phyloP scores from a whole-genome alignment of 2,797 vertebrate species.

The Neopelma chrysocephalum region DNA sequence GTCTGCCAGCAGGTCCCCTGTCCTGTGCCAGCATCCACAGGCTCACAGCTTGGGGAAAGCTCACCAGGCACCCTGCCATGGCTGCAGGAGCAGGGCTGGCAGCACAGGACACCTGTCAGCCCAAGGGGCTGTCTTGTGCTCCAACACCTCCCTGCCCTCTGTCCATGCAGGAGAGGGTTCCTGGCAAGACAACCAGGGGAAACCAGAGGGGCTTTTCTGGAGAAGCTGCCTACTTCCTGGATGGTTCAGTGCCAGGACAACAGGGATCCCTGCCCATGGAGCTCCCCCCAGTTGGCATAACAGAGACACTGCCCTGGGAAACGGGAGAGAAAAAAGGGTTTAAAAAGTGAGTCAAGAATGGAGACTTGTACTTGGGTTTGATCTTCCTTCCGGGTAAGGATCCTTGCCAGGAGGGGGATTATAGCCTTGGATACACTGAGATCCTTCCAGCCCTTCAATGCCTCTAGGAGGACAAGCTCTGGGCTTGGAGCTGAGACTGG shows the following conservation, averaged over 20 bases:
- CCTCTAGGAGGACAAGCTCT: neutral
- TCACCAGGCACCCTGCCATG: rapidly evolving
- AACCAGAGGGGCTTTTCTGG: neutral
- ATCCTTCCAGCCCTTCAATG: neutral
- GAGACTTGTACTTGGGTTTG: neutral
- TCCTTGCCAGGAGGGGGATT: conserved; percentile 30
- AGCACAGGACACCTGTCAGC: neutral
- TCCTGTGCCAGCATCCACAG: rapidly evolving
- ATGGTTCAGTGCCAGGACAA: neutral
- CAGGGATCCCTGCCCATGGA: neutral
- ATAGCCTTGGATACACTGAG: neutral
- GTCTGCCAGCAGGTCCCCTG: rapidly evolving
- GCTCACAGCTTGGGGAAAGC: neutral
- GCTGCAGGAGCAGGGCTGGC: neutral
- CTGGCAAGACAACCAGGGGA: neutral
- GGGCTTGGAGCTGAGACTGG: neutral
- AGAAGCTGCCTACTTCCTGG: neutral
- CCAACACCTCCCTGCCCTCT: rapidly evolving
- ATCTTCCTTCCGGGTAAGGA: neutral
- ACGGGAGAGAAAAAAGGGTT: neutral
- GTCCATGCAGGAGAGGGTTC: neutral
- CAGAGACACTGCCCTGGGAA: neutral
- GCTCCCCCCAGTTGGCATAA: neutral
- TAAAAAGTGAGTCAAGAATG: neutral
- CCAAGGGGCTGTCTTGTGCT: rapidly evolving